A percentile compares a stretch with the other conserved stretches of the same genome.
Evolutionary conservation across 2,113 vertebrate species (phyloP).

Genomic region (Callaeas wilsoni): DNA sequence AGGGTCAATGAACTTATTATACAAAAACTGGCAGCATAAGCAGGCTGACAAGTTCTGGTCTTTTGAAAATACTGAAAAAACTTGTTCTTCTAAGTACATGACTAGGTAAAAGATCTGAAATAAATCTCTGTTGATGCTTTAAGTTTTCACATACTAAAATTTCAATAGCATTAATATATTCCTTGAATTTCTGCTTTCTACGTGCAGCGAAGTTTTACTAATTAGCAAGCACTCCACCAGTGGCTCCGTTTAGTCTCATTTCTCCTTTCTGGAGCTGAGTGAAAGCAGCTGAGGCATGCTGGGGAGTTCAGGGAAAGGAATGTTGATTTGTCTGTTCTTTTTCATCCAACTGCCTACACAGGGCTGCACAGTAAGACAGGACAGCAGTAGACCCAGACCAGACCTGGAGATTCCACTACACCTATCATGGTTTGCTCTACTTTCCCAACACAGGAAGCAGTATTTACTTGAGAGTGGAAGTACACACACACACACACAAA

Average conservation of each 20-base stretch:
- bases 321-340: conserved; percentile 50
- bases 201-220: conserved; percentile 50
- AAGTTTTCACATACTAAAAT: not conserved
- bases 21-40: conserved; percentile 3
- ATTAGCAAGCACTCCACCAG: conserved; percentile 58
- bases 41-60: not conserved
- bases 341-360: conserved; percentile 6
- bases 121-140: not conserved
- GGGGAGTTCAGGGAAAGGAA: conserved; percentile 48
- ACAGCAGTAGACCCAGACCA: not conserved
- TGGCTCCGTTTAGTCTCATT: conserved; percentile 53
- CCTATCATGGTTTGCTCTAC: not conserved
- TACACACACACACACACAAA: not conserved
- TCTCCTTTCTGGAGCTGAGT: conserved; percentile 48
- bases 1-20: conserved; percentile 33
- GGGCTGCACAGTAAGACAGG: not conserved
- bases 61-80: conserved; percentile 3
- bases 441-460: not conserved
- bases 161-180: not conserved
- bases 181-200: conserved; percentile 3
- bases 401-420: not conserved
- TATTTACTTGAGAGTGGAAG: not conserved
- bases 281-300: conserved; percentile 60
- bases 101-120: not conserved
- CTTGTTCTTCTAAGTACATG: not conserved